A percentile compares a stretch with the other conserved stretches of the same genome.
Evolutionary conservation across 2,888 invertebrate genomes (phyloP).

Genomic region (Drosophila rubida): DNA sequence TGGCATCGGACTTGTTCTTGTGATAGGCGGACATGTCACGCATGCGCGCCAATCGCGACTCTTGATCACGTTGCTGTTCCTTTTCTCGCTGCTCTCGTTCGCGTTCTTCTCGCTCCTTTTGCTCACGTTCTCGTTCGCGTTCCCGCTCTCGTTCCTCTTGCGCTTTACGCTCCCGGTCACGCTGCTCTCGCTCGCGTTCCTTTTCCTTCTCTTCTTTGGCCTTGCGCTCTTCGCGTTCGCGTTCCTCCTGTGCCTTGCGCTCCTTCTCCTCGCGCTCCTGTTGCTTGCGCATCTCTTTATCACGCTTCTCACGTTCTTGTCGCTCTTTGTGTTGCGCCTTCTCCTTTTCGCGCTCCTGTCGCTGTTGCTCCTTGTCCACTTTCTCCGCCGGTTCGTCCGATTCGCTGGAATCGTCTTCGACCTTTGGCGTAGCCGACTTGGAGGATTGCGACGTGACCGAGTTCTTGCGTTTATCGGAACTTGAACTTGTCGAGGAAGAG

Average conservation of each 20-base stretch:
- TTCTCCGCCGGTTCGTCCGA: slow-evolving; percentile 68
- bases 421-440: slow-evolving; percentile 60
- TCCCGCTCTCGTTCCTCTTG: slow-evolving; percentile 38
- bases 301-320: slow-evolving; percentile 66
- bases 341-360: slow-evolving; percentile 38
- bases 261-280: slow-evolving; percentile 69
- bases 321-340: slow-evolving; percentile 54
- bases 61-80: slow-evolving; percentile 74
- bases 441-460: slow-evolving; percentile 67
- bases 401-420: slow-evolving; percentile 76
- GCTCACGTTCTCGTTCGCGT: slow-evolving; percentile 79
- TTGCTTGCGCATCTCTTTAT: slow-evolving; percentile 60
- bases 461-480: slow-evolving; percentile 75
- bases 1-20: slow-evolving; percentile 67
- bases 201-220: slow-evolving; percentile 70
- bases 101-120: slow-evolving; percentile 68
- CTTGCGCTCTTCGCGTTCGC: slow-evolving; percentile 76
- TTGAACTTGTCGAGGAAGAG: slow-evolving; percentile 17
- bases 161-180: slow-evolving; percentile 50
- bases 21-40: slow-evolving; percentile 72
- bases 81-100: slow-evolving; percentile 70
- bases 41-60: slow-evolving; percentile 65
- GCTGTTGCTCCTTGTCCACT: slow-evolving; percentile 50
- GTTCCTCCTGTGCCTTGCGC: slow-evolving; percentile 63
- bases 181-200: slow-evolving; percentile 37